These are phyloP conservation scores for Toxotes jaculatrix DNA, from an alignment of 2,113 vertebrate species.

Conservation along the genomic window DNA sequence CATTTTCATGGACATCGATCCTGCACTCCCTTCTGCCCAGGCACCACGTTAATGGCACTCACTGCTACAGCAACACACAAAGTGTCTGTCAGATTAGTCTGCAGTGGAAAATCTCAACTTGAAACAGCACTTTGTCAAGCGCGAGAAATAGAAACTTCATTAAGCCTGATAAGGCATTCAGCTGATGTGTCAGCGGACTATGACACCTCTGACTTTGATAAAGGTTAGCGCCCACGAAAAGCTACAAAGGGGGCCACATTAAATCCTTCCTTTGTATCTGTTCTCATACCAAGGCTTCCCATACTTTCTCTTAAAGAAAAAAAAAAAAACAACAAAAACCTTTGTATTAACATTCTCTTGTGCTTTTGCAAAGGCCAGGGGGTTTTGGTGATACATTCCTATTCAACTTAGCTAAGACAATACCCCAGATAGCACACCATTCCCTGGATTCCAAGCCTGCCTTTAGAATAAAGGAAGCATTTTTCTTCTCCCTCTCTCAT, in stretches of 20 bases:
- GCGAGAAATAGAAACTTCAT: constrained; percentile 51
- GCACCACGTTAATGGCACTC: neutral
- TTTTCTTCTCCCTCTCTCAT: constrained; percentile 54
- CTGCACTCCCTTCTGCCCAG: neutral
- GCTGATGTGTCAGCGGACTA: constrained; percentile 43
- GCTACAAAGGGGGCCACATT: constrained; percentile 46
- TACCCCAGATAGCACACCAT: constrained; percentile 70
- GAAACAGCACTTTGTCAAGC: constrained; percentile 36
- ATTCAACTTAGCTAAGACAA: constrained; percentile 74
- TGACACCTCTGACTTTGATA: constrained; percentile 69
- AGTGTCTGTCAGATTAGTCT: constrained; percentile 13
- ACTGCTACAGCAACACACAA: neutral
- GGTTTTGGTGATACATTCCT: constrained; percentile 67
- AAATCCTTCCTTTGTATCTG: constrained; percentile 61
- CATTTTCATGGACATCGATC: neutral
- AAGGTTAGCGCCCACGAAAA: constrained; percentile 60
- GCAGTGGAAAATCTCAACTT: constrained; percentile 19
- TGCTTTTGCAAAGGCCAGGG: constrained; percentile 62
- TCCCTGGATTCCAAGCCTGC: constrained; percentile 67
- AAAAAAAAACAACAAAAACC: constrained; percentile 21
- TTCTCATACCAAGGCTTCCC: constrained; percentile 41
- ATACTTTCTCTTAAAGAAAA: constrained; percentile 24
- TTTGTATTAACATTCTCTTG: constrained; percentile 68
- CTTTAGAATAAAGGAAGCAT: constrained; percentile 70
- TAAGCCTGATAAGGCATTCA: constrained; percentile 58